phyloP scores from a whole-genome alignment of 2,797 vertebrate genomes.

The Notamacropus eugenii region DNA sequence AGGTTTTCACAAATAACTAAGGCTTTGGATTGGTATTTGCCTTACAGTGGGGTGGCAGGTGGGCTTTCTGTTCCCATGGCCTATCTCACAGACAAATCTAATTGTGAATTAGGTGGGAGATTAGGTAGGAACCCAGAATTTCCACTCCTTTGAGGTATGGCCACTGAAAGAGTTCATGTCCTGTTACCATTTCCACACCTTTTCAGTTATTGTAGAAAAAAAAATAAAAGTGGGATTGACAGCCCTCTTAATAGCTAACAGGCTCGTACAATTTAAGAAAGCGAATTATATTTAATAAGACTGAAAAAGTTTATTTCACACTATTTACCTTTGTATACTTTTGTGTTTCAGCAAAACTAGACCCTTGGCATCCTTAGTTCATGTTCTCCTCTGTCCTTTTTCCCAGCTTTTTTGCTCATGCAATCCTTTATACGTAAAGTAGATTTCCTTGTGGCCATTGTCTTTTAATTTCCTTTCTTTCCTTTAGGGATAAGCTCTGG shows the following conservation, averaged over 20 bases:
- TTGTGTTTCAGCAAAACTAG: background rate
- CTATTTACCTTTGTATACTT: background rate
- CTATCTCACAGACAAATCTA: conserved; percentile 3
- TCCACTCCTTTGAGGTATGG: background rate
- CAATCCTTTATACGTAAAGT: background rate
- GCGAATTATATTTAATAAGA: background rate
- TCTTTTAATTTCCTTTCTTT: background rate
- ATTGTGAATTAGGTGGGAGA: conserved; percentile 34
- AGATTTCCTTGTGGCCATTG: background rate
- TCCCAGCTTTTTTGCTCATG: background rate
- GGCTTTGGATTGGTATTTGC: conserved; percentile 4
- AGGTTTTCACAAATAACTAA: background rate
- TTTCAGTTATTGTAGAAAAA: background rate
- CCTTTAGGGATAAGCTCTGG: background rate
- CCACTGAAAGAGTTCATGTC: background rate
- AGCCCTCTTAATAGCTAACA: background rate
- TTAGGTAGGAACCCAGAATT: background rate
- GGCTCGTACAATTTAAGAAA: background rate
- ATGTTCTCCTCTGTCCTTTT: background rate
- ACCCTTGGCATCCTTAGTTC: background rate
- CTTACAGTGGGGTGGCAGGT: conserved; percentile 18
- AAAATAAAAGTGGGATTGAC: background rate
- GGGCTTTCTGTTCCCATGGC: background rate
- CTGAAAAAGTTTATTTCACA: background rate
- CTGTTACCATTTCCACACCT: background rate